These are phyloP conservation scores for Coptodon rendalli DNA, from an alignment of 2,113 vertebrate genomes.

Conservation along the genomic window DNA sequence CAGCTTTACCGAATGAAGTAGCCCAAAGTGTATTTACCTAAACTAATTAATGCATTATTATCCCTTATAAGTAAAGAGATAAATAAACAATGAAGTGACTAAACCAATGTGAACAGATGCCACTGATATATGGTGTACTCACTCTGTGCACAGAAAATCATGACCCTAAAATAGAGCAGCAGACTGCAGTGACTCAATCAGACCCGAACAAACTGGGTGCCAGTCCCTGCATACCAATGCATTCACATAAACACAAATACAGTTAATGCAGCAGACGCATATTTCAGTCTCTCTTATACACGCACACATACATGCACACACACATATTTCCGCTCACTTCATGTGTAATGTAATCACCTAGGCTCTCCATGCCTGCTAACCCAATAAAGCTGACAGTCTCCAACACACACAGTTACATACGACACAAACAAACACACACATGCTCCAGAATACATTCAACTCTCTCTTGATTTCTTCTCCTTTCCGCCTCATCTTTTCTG, in stretches of 20 bases:
- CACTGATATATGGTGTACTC: not conserved
- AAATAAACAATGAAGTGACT: not conserved
- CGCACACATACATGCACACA: not conserved
- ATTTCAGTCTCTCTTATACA: not conserved
- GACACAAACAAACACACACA: not conserved
- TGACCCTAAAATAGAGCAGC: not conserved
- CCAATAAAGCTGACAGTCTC: conserved; percentile 56
- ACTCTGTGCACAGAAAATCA: not conserved
- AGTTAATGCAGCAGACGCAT: not conserved
- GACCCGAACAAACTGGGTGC: not conserved
- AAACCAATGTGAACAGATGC: not conserved
- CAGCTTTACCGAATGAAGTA: fast-evolving
- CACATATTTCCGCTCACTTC: conserved; percentile 45
- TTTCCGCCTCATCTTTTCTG: not conserved
- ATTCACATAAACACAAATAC: not conserved
- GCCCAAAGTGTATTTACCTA: not conserved
- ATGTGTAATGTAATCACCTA: conserved; percentile 66
- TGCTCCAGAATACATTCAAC: conserved; percentile 23
- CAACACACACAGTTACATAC: not conserved
- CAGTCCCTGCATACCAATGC: not conserved
- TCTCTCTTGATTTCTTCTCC: not conserved
- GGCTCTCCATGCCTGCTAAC: conserved; percentile 57
- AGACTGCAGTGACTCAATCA: not conserved
- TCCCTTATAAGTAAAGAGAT: not conserved
- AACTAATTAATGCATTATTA: not conserved